Conservation (phyloP, 2,113 vertebrate genomes). For the Silurus asotus region DNA sequence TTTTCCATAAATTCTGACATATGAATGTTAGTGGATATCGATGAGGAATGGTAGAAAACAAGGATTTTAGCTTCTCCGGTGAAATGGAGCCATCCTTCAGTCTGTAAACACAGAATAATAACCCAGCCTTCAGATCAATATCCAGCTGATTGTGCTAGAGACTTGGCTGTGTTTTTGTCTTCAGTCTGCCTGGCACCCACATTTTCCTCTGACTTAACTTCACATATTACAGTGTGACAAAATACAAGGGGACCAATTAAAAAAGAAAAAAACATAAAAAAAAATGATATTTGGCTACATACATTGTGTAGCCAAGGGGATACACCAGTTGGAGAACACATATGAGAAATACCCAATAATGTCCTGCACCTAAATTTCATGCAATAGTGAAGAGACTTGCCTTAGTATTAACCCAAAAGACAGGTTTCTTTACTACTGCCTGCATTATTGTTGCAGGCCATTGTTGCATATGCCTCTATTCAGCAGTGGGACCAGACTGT, state of each 20-base stretch:
- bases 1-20: constrained; percentile 49
- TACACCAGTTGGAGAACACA: constrained; percentile 3
- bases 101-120: constrained; percentile 52
- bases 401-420: neutral
- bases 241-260: constrained; percentile 25
- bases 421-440: neutral
- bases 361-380: neutral
- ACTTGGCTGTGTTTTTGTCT: constrained; percentile 40
- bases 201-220: constrained; percentile 43
- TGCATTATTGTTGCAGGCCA: neutral
- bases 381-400: neutral
- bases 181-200: constrained; percentile 48
- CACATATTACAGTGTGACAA: constrained; percentile 25
- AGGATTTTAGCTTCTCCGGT: constrained; percentile 39
- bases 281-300: constrained; percentile 24
- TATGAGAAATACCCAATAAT: constrained; percentile 10
- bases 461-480: constrained; percentile 11
- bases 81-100: constrained; percentile 49
- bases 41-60: constrained; percentile 34
- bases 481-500: neutral
- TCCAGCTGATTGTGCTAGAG: constrained; percentile 48
- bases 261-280: neutral
- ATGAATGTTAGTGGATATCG: constrained; percentile 35
- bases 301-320: neutral
- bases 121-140: constrained; percentile 59